Evolutionary conservation across 2,797 vertebrate genomes (phyloP).

Genomic region (Huso huso): DNA sequence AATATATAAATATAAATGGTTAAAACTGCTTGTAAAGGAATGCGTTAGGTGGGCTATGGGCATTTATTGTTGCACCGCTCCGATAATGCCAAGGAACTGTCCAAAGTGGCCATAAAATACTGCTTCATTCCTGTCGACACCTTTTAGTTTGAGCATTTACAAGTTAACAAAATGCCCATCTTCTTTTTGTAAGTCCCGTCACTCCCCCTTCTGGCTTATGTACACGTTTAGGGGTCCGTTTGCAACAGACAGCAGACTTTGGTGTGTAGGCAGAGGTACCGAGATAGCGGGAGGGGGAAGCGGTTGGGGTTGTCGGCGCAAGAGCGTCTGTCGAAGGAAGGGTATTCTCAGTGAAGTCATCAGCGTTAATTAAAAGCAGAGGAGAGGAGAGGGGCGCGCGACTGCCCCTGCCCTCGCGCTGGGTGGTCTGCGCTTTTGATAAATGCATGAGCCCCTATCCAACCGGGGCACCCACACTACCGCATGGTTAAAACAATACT

Average conservation of each 20-base stretch:
- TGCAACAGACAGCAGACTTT: conserved; percentile 28
- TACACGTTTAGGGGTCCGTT: conserved; percentile 43
- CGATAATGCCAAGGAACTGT: conserved; percentile 17
- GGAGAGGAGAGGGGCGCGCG: conserved; percentile 56
- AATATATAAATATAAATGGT: no score
- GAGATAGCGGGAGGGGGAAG: conserved; percentile 21
- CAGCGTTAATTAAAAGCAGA: conserved; percentile 70
- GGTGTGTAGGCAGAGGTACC: conserved; percentile 25
- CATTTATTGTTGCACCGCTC: conserved; percentile 7
- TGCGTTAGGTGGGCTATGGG: not conserved
- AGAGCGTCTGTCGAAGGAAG: conserved; percentile 23
- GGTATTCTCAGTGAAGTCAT: conserved; percentile 57
- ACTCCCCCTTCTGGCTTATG: conserved; percentile 29
- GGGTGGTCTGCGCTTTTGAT: conserved; percentile 83
- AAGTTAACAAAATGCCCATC: conserved; percentile 21
- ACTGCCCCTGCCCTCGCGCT: conserved; percentile 60
- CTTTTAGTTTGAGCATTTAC: conserved; percentile 22
- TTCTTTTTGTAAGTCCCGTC: conserved; percentile 8
- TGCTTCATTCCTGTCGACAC: conserved; percentile 21
- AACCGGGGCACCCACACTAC: conserved; percentile 49
- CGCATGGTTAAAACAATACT: conserved; percentile 60
- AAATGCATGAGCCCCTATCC: conserved; percentile 65
- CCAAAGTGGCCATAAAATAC: conserved; percentile 15
- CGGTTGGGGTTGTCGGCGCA: conserved; percentile 8
- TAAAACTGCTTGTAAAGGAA: no score